phyloP scores from a whole-genome alignment of 1,140 invertebrate species.

The Centruroides sculpturatus region DNA sequence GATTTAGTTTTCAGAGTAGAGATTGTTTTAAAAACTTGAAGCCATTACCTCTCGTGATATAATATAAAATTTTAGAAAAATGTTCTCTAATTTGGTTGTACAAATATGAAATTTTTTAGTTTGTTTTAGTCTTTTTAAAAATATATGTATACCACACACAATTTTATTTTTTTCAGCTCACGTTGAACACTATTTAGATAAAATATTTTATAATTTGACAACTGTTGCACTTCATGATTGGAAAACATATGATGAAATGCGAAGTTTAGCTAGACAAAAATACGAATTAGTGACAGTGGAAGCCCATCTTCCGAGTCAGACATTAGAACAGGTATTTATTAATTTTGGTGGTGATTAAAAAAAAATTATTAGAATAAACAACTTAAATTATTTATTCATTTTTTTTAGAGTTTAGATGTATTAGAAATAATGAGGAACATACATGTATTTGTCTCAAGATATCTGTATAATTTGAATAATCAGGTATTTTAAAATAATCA shows the following conservation, averaged over 20 bases:
- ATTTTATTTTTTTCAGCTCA: slow-evolving; percentile 32
- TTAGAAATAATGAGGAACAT: slow-evolving; percentile 96
- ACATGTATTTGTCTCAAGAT: slow-evolving; percentile 84
- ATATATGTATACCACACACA: not conserved
- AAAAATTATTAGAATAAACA: too few species aligned
- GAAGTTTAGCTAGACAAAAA: slow-evolving; percentile 74
- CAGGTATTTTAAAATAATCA: slow-evolving; percentile 39
- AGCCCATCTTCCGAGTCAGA: slow-evolving; percentile 88
- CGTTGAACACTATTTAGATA: slow-evolving; percentile 83
- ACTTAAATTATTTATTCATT: not conserved
- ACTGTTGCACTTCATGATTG: slow-evolving; percentile 94
- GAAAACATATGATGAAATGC: slow-evolving; percentile 94
- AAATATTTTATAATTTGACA: slow-evolving; percentile 94
- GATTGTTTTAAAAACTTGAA: too few species aligned
- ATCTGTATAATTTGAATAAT: slow-evolving; percentile 92
- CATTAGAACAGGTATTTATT: slow-evolving; percentile 61
- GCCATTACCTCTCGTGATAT: too few species aligned
- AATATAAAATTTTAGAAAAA: too few species aligned
- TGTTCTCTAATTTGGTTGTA: too few species aligned
- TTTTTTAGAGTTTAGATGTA: slow-evolving; percentile 73
- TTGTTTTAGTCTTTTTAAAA: not conserved
- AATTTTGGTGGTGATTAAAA: too few species aligned
- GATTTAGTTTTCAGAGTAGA: too few species aligned
- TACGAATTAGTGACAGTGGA: slow-evolving; percentile 67
- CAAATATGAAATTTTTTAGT: too few species aligned